Evolutionary conservation across 2,888 invertebrate genomes (phyloP), one percentile per base, ranked within the genome.

Genomic region (Trichopria drosophilae): DNA sequence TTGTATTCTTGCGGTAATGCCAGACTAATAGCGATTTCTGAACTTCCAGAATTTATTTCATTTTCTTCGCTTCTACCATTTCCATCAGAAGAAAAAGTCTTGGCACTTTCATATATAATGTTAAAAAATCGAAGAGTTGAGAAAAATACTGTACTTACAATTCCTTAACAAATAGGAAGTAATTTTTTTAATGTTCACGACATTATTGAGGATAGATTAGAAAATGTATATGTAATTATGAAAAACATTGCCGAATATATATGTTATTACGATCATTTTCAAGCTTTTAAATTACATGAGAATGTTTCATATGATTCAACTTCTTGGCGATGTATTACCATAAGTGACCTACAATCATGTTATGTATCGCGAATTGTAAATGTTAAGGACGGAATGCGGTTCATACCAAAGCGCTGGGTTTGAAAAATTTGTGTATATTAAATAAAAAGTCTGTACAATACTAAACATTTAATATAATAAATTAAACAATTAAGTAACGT

Each of bases 31-130:
- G 34, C 24, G 24, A 34, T 45, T 29, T 48, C 36, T 18, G 41
- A 55, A 45, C 15, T 45, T 35, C 36, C 32, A 19, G 13, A 54
- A 31, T 39, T 31, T 37, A 15, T 42, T 24, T 39, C 44, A 5
- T 43, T 35, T 23, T 31, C 28, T 9, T 37, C 39, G 12, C 18
- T 51, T 18, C 18, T 51, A 6, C 22, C 51, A n/a, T n/a, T n/a
- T n/a, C n/a, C n/a, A n/a, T n/a, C n/a, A n/a, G n/a, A n/a, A n/a
- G n/a, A n/a, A n/a, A n/a, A n/a, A n/a, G n/a, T n/a, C n/a, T n/a
- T n/a, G n/a, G n/a, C n/a, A n/a, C n/a, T n/a, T n/a, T n/a, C n/a
- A n/a, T n/a, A n/a, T n/a, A n/a, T n/a, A n/a, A n/a, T n/a, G n/a
- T n/a, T n/a, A n/a, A n/a, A n/a, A n/a, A n/a, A n/a, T n/a, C n/a